Percentiles rank a stretch among this genome's conserved stretches.
phyloP scores from a whole-genome alignment of 2,888 invertebrate genomes.

The Stegana nigrithorax region DNA sequence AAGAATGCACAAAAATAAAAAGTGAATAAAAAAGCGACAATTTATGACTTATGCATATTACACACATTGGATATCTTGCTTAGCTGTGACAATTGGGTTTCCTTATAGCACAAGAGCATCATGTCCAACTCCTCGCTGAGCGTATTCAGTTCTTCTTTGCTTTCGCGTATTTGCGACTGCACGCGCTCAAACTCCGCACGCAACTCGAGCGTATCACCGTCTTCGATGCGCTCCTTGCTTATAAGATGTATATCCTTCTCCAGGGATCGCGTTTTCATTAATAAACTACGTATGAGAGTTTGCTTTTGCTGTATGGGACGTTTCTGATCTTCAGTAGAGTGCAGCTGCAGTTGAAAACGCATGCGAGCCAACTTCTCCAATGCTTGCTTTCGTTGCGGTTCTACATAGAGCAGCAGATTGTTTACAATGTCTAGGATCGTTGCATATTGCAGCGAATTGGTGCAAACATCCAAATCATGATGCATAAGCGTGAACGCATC shows the following conservation, averaged over 20 bases:
- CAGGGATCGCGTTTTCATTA: constrained; percentile 84
- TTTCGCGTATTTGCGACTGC: constrained; percentile 79
- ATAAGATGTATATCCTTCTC: constrained; percentile 92
- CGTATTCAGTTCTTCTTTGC: constrained; percentile 87
- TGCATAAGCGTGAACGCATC: constrained; percentile 98
- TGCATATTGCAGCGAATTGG: constrained; percentile 93
- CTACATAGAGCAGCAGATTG: constrained; percentile 95
- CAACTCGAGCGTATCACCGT: constrained; percentile 72
- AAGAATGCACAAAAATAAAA: too few relatives aligned
- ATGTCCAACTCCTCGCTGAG: constrained; percentile 95
- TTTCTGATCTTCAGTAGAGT: constrained; percentile 90
- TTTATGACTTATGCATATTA: neutral
- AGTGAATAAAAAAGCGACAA: neutral
- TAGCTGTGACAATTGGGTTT: constrained; percentile 75
- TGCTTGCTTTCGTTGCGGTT: constrained; percentile 93
- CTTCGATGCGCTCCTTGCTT: constrained; percentile 82
- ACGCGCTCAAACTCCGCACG: constrained; percentile 79
- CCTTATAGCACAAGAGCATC: constrained; percentile 93
- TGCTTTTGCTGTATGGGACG: constrained; percentile 92
- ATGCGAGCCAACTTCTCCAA: constrained; percentile 87
- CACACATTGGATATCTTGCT: constrained; percentile 72
- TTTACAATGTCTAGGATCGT: constrained; percentile 98
- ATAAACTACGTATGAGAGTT: constrained; percentile 79
- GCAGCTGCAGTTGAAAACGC: constrained; percentile 93
- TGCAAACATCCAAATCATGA: constrained; percentile 97